Evolutionary conservation across 1,140 invertebrate species (phyloP), one percentile per base, ranked within the genome.

Genomic region (Drosophila suzukii): DNA sequence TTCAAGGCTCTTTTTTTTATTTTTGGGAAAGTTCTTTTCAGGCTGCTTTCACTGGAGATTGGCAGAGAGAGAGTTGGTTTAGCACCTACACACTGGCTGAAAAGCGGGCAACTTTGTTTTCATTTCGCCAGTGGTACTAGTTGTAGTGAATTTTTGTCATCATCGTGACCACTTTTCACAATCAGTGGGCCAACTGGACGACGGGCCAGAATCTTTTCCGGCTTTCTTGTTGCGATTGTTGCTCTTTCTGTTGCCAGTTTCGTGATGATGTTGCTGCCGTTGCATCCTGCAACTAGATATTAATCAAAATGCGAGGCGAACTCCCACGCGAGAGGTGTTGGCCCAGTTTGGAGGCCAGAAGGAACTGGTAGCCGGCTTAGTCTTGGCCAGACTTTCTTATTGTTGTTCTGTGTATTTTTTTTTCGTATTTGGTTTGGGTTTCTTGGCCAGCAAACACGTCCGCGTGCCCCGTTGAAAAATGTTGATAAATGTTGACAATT

Each of bases 401-500:
- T 57, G 43, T 68, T 44, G 32, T 39, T 27, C 34, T 56, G 7
- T 27, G 34, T 43, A 39, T 68, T 44, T 47, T 53, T 54, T 58
- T 68, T n/a, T n/a, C 34, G 72, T 24, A 4, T 27, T 27, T 27
- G 27, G 27, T 3, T 27, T 1, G 27, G 27, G 13, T 58, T 55
- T 54, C 34, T 75, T 60, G 73, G 78, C 58, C 70, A 55, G 39
- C 68, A 63, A 86, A 73, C 78, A 88, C 77, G 84, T 89, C 62
- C 81, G 32, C 77, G 50, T 75, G 77, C 68, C 63, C 63, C 80
- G 80, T 81, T 89, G 84, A 89, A 89, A 91, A 91, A 91, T 91
- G 89, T 88, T 90, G 86, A 90, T 90, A 90, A 90, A 90, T 88
- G 88, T 90, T 90, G 88, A 90, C 88, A 90, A 90, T 90, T 90